A percentile compares a stretch with the other conserved stretches of the same genome.
Conservation (phyloP, 2,113 vertebrate species). For the Oenanthe melanoleuca region DNA sequence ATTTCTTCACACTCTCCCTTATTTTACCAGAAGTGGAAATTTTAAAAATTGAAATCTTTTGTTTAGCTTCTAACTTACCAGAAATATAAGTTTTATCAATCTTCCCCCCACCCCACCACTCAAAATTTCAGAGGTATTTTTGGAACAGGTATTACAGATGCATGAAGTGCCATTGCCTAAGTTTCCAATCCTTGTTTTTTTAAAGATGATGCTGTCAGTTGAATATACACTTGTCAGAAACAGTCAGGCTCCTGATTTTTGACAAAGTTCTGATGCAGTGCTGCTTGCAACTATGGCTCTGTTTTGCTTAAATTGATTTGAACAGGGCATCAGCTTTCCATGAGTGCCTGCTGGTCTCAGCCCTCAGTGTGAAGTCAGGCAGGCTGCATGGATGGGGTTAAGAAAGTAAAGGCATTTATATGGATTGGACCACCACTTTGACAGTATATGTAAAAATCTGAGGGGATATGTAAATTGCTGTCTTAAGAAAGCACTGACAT, state of each 20-base stretch:
- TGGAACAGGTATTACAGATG: not conserved
- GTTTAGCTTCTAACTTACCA: not conserved
- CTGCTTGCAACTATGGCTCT: not conserved
- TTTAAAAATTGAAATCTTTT: not conserved
- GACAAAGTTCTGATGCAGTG: not conserved
- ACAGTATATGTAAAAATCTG: not conserved
- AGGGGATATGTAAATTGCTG: not conserved
- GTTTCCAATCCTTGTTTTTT: not conserved
- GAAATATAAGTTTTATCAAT: not conserved
- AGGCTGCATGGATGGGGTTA: not conserved
- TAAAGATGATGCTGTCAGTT: not conserved
- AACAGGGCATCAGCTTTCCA: not conserved
- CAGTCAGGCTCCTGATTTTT: not conserved
- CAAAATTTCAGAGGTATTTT: not conserved
- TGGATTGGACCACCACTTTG: not conserved
- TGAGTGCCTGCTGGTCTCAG: not conserved
- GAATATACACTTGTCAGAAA: not conserved
- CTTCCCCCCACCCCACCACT: accelerated
- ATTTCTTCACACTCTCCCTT: not conserved
- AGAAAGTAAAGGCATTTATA: not conserved
- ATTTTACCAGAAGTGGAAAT: not conserved
- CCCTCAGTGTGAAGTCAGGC: not conserved
- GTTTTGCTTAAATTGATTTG: not conserved
- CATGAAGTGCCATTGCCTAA: not conserved
- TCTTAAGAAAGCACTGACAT: not conserved